phyloP scores from a whole-genome alignment of 92 coral and sea anemone species.

The Epizoanthus scotinus region DNA sequence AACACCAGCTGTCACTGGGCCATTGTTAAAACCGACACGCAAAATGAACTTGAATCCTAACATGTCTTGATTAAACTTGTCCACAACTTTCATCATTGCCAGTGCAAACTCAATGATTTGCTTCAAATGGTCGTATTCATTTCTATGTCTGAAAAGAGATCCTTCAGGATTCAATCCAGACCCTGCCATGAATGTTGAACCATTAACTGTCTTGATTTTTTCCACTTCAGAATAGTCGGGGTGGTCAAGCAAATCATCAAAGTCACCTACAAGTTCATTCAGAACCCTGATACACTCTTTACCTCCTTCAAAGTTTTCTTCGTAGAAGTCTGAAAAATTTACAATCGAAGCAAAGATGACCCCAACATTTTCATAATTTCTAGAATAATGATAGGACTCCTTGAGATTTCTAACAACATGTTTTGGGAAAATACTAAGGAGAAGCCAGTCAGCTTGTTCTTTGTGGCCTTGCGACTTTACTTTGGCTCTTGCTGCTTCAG shows the following conservation, averaged over 20 bases:
- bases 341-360: slow-evolving; percentile 99
- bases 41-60: slow-evolving; percentile 90
- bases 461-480: slow-evolving; percentile 84
- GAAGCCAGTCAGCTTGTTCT: slow-evolving; percentile 94
- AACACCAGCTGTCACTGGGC: slow-evolving; percentile 98
- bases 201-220: slow-evolving; percentile 99
- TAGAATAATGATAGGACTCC: slow-evolving; percentile 89
- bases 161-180: slow-evolving; percentile 94
- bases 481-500: slow-evolving; percentile 93
- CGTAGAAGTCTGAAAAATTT: slow-evolving; percentile 96
- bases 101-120: slow-evolving; percentile 94
- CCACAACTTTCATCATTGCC: slow-evolving; percentile 93
- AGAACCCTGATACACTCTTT: slow-evolving; percentile 96
- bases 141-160: slow-evolving; percentile 56
- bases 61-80: slow-evolving; percentile 93
- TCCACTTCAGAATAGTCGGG: slow-evolving; percentile 85
- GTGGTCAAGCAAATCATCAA: slow-evolving; percentile 91
- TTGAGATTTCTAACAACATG: slow-evolving; percentile 91
- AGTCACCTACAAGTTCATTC: slow-evolving; percentile 98
- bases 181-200: slow-evolving; percentile 99
- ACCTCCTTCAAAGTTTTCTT: slow-evolving; percentile 99
- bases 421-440: slow-evolving; percentile 90
- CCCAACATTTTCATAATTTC: slow-evolving; percentile 93
- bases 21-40: slow-evolving; percentile 96
- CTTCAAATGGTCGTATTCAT: slow-evolving; percentile 81